Percentiles rank a stretch among this genome's conserved stretches.
Evolutionary conservation across 2,797 vertebrate species (phyloP).

Genomic region (Acanthopagrus latus): DNA sequence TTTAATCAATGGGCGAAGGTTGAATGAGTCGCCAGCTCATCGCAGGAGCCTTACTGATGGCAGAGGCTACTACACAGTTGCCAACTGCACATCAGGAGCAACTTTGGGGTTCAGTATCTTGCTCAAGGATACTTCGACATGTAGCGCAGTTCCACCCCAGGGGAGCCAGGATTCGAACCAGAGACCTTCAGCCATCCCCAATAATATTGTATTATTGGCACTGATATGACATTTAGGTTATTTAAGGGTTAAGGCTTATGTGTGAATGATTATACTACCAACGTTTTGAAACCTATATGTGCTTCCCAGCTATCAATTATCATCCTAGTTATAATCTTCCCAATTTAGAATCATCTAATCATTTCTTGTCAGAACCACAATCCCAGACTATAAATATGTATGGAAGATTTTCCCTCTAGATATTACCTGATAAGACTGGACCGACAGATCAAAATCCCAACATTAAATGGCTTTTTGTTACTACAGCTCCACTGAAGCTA

Average conservation of each 20-base stretch:
- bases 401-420: constrained; percentile 32
- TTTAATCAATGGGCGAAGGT: too few relatives aligned
- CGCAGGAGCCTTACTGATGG: too few relatives aligned
- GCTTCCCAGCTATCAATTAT: constrained; percentile 52
- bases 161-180: too few relatives aligned
- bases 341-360: constrained; percentile 54
- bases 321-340: constrained; percentile 28
- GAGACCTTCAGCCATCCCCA: too few relatives aligned
- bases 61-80: too few relatives aligned
- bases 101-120: too few relatives aligned
- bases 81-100: too few relatives aligned
- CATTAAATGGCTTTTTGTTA: constrained; percentile 41
- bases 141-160: too few relatives aligned
- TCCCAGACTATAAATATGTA: constrained; percentile 51
- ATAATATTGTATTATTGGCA: too few relatives aligned
- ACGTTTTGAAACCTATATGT: constrained; percentile 28
- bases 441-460: constrained; percentile 41
- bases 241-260: constrained; percentile 4
- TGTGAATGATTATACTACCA: constrained; percentile 31
- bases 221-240: not conserved
- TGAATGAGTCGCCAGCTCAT: too few relatives aligned
- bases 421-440: constrained; percentile 40
- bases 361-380: constrained; percentile 39
- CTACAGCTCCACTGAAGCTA: constrained; percentile 19
- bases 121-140: too few relatives aligned